A percentile compares a stretch with the other conserved stretches of the same genome.
phyloP scores from a whole-genome alignment of 2,797 vertebrate species.

The Linurgus olivaceus region DNA sequence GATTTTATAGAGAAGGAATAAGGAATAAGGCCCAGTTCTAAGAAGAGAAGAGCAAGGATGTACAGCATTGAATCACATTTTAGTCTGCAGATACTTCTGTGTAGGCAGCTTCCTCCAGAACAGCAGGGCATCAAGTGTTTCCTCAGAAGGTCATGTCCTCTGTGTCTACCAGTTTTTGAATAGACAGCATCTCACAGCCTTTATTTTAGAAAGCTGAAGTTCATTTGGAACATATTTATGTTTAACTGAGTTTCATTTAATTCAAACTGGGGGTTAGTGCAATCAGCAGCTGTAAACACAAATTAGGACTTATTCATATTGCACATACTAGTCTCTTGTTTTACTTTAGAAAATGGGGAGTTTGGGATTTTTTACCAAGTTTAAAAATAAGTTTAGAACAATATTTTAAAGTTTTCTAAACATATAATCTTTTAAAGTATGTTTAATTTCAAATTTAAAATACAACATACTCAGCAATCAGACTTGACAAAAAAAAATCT shows the following conservation, averaged over 20 bases:
- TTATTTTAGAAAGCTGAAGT: not conserved
- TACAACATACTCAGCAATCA: not conserved
- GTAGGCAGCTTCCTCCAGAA: not conserved
- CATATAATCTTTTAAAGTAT: not conserved
- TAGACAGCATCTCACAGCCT: not conserved
- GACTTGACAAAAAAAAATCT: not conserved
- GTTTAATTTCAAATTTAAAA: not conserved
- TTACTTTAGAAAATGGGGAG: not conserved
- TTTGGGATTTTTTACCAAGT: accelerated
- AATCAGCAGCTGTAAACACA: not conserved
- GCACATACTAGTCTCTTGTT: not conserved
- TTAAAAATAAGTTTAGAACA: not conserved
- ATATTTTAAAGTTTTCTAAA: not conserved
- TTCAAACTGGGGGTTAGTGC: not conserved
- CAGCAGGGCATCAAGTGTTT: not conserved
- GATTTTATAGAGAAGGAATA: not conserved
- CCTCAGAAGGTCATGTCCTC: not conserved
- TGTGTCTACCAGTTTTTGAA: not conserved
- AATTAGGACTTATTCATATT: not conserved
- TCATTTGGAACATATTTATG: not conserved
- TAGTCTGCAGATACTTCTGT: not conserved
- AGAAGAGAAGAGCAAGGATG: not conserved
- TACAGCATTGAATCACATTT: not conserved
- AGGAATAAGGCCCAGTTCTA: not conserved
- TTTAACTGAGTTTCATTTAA: not conserved